These are phyloP conservation scores for Orchesellides sinensis DNA, from an alignment of 2,888 invertebrate species.

Conservation along the genomic window DNA sequence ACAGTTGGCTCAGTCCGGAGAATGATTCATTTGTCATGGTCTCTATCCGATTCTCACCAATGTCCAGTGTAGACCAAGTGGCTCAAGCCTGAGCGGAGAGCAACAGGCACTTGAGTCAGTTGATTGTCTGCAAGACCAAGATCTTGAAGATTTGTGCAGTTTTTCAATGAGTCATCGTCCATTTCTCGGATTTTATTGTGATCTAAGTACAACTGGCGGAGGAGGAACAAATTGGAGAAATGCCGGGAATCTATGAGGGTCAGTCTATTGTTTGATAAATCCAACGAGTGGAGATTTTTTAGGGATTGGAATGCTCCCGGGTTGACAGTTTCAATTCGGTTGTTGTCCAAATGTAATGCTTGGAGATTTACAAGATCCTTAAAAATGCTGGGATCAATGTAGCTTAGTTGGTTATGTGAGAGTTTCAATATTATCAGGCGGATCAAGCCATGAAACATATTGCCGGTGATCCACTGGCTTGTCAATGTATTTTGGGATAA, in stretches of 20 bases:
- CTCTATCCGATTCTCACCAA: conserved; percentile 94
- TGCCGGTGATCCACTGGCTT: conserved; percentile 86
- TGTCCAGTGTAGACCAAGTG: conserved; percentile 91
- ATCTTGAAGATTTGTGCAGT: conserved; percentile 92
- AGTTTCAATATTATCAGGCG: conserved; percentile 86
- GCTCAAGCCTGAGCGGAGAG: conserved; percentile 84
- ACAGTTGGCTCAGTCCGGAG: conserved; percentile 88
- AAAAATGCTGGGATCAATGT: conserved; percentile 90
- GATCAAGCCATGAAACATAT: conserved; percentile 86
- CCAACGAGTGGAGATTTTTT: conserved; percentile 92
- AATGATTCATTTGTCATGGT: conserved; percentile 91
- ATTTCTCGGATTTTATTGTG: conserved; percentile 89
- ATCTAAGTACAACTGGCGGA: conserved; percentile 90
- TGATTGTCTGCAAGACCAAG: conserved; percentile 93
- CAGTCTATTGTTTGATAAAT: conserved; percentile 91
- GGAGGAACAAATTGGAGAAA: conserved; percentile 89
- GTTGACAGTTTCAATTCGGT: conserved; percentile 92
- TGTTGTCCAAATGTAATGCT: conserved; percentile 90
- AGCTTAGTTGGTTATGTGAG: conserved; percentile 89
- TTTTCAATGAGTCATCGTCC: conserved; percentile 89
- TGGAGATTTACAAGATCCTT: conserved; percentile 91
- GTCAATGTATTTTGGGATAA: conserved; percentile 86
- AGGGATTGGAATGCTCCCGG: conserved; percentile 91
- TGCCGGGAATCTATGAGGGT: conserved; percentile 88
- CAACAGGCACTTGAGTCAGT: conserved; percentile 85